Evolutionary conservation across 30 jellyfish, hydroid and myxozoan genomes (phyloP), one percentile per base, ranked within the genome.

Genomic region (Cassiopea xamachana): DNA sequence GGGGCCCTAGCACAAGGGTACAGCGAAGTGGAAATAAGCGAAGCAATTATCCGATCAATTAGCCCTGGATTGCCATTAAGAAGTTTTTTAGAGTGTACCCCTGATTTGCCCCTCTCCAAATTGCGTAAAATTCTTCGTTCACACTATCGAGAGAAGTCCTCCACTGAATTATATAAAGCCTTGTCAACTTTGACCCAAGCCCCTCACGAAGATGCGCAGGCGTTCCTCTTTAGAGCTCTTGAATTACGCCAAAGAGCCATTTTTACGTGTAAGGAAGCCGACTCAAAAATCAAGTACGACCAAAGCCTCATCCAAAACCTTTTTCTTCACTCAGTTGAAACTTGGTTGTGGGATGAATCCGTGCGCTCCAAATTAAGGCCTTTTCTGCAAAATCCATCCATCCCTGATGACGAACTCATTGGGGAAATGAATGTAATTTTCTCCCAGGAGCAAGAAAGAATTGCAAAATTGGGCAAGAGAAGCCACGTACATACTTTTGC

Each of bases 201-300:
- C 51, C 86, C 81, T 18, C 19, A 13, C 73, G 78, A 72, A 69
- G 81, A 39, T 64, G 47, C 82, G 81, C 81, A 60, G n/a, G 71
- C 81, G 15, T 85, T 85, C 58, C 68, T 72, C 27, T 15, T 85
- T 45, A 55, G 92, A 70, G 92, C 92, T 44, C 51, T 87, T 47
- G 89, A 76, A 58, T 60, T 69, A 70, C 48, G 81, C 58, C 86
- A 88, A 72, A 70, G 59, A 74, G 75, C 71, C 55, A 48, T 88
- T 47, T 88, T 88, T 88, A 79, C 91, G 48, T 79, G 82, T 71
- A 73, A 73, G 71, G 91, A 88, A 60, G 59, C 94, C 45, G 94
- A 60, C 6, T 44, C 88, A 47, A 79, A 87, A 6, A 58, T 77
- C 69, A 75, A 86, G n/a, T 87, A 87, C 48, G 76, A 76, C 73